Percentiles rank a stretch among this genome's conserved stretches.
Evolutionary conservation across 2,888 invertebrate species (phyloP).

Genomic region (Hirtodrosophila cameraria): DNA sequence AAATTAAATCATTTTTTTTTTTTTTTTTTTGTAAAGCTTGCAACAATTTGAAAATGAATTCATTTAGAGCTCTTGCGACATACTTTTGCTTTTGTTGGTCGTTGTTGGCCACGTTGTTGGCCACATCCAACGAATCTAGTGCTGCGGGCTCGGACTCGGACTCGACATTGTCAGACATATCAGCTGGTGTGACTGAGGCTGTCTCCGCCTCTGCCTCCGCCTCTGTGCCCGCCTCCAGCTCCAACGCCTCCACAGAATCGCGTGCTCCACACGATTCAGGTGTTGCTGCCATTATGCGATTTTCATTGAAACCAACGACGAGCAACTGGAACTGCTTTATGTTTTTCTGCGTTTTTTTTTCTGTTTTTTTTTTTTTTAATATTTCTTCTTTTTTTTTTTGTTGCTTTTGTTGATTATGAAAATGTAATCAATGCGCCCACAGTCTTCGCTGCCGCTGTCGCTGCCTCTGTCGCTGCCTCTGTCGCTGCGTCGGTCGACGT

Average conservation of each 20-base stretch:
- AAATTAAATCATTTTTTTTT: not conserved
- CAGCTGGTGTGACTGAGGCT: constrained; percentile 18
- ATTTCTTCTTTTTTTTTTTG: constrained; percentile 12
- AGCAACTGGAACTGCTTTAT: constrained; percentile 30
- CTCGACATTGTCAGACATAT: constrained; percentile 24
- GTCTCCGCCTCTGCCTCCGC: constrained; percentile 5
- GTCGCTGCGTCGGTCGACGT: constrained; percentile 27
- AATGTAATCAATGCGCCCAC: constrained; percentile 73
- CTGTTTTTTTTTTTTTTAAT: constrained; percentile 3
- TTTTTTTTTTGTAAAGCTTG: not conserved
- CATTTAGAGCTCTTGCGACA: constrained; percentile 54
- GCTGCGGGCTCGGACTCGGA: constrained; percentile 44
- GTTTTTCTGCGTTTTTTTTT: constrained; percentile 11
- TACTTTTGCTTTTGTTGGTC: constrained; percentile 70
- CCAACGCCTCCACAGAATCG: constrained; percentile 67
- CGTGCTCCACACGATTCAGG: constrained; percentile 71
- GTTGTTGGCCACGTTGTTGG: constrained; percentile 32
- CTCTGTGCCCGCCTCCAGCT: constrained; percentile 42
- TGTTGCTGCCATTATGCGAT: constrained; percentile 74
- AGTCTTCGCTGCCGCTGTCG: constrained; percentile 25
- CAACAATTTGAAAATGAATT: constrained; percentile 48
- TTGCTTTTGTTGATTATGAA: constrained; percentile 69
- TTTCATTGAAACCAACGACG: constrained; percentile 62
- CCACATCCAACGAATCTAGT: constrained; percentile 28
- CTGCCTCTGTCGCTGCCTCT: constrained; percentile 22